phyloP scores from a whole-genome alignment of 2,113 vertebrate genomes.

The Vombatus ursinus region DNA sequence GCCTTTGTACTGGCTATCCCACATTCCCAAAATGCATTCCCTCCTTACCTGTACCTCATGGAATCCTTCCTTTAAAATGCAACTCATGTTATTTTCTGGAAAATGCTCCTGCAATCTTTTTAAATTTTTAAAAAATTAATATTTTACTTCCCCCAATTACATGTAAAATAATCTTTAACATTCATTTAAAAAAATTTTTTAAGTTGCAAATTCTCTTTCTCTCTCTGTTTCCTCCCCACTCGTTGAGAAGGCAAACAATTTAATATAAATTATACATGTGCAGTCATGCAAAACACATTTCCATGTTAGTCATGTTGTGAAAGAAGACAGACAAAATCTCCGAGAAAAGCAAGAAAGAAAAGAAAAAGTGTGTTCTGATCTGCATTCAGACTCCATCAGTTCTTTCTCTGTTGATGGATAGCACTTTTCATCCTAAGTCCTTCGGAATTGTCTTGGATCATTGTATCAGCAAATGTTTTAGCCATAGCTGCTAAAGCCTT shows the following conservation, averaged over 20 bases:
- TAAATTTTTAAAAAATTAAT: neutral
- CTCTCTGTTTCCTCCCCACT: neutral
- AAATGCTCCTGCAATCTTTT: neutral
- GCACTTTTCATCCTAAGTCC: neutral
- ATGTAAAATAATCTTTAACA: neutral
- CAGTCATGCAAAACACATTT: neutral
- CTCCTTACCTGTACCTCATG: no score
- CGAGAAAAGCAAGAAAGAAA: neutral
- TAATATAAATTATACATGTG: neutral
- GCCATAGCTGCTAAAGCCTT: no score
- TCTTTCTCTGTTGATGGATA: neutral
- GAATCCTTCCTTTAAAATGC: no score
- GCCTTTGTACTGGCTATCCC: no score
- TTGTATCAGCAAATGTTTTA: neutral
- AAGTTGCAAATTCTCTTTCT: neutral
- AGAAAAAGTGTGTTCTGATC: neutral
- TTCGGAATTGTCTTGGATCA: neutral
- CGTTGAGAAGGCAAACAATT: neutral
- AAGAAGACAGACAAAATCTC: neutral
- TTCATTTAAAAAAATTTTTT: no score
- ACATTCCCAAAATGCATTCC: no score
- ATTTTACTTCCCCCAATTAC: neutral
- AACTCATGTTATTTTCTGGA: no score
- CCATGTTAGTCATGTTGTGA: neutral
- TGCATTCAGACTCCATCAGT: neutral